Conservation (phyloP, 2,888 invertebrate species). For the Seira ritae region DNA sequence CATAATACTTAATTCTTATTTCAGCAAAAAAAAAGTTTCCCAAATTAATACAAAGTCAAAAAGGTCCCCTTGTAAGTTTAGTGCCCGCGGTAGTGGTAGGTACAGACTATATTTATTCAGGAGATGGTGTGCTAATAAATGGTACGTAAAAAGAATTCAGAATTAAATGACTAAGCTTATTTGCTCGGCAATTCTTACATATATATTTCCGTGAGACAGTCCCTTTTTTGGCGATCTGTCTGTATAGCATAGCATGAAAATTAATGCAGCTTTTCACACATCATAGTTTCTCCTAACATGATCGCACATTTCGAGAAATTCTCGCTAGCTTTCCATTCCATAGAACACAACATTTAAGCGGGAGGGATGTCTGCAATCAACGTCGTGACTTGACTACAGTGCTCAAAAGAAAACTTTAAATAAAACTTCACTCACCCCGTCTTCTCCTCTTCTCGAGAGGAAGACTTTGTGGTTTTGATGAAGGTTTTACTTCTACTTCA, state of each 20-base stretch:
- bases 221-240: constrained; percentile 6
- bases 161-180: neutral
- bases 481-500: neutral
- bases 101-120: constrained; percentile 3
- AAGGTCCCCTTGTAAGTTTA: neutral
- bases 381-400: constrained; percentile 54
- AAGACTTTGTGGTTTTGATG: neutral
- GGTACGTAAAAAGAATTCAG: neutral
- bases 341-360: neutral
- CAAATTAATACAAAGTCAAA: neutral
- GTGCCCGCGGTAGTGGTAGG: neutral
- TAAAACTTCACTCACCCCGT: neutral
- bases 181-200: neutral
- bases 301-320: constrained; percentile 2
- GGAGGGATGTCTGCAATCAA: constrained; percentile 43
- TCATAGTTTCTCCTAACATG: constrained; percentile 26
- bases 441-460: neutral
- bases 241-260: constrained; percentile 40
- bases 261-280: constrained; percentile 58
- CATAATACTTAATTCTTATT: neutral
- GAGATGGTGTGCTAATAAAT: neutral
- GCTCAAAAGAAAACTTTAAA: constrained; percentile 11
- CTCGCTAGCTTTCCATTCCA: neutral
- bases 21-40: neutral
- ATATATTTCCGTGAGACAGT: neutral